Percentiles rank a stretch among this genome's conserved stretches.
These are phyloP conservation scores for Sesamia nonagrioides DNA, from an alignment of 1,140 invertebrate species.

Conservation along the genomic window DNA sequence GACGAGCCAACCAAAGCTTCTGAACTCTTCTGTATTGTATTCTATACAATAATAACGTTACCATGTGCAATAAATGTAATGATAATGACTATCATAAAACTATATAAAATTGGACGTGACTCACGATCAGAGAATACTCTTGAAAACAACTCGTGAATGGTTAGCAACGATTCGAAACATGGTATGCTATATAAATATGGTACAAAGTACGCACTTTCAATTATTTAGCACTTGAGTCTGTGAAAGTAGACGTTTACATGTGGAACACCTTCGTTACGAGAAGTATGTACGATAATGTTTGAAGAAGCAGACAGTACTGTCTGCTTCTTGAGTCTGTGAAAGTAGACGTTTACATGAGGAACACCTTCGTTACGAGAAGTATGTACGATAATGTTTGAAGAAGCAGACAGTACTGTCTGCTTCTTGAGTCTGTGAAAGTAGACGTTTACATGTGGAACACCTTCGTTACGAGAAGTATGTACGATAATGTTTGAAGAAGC, in stretches of 20 bases:
- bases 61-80: not conserved
- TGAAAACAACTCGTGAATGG: not conserved
- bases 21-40: not conserved
- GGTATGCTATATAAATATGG: not conserved
- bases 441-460: too few relatives aligned
- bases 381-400: too few relatives aligned
- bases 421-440: too few relatives aligned
- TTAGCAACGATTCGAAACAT: not conserved
- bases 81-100: conserved; percentile 2
- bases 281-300: too few relatives aligned
- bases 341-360: too few relatives aligned
- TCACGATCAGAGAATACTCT: not conserved
- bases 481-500: too few relatives aligned
- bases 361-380: too few relatives aligned
- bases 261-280: not conserved
- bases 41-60: not conserved
- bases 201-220: not conserved
- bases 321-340: too few relatives aligned
- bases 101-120: conserved; percentile 14
- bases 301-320: too few relatives aligned
- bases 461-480: too few relatives aligned
- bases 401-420: too few relatives aligned
- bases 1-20: not conserved
- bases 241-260: not conserved
- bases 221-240: conserved; percentile 3